phyloP scores from a whole-genome alignment of 2,797 vertebrate genomes.

The Lutjanus campechanus region DNA sequence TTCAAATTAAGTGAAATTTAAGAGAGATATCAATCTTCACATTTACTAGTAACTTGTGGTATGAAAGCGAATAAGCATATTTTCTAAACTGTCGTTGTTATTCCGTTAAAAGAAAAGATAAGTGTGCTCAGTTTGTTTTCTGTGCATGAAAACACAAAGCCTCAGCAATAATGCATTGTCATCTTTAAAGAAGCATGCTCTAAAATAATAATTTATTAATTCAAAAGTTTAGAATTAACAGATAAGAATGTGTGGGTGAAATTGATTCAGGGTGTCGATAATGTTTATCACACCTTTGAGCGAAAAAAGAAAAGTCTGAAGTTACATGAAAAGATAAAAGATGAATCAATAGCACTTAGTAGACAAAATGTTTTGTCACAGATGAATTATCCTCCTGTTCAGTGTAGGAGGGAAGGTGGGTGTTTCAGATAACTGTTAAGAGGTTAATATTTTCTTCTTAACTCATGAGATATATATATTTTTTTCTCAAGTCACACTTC shows the following conservation, averaged over 20 bases:
- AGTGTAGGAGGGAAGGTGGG: background rate
- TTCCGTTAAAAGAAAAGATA: no score
- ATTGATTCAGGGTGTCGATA: background rate
- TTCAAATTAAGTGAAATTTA: no score
- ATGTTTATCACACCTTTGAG: background rate
- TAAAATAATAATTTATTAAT: background rate
- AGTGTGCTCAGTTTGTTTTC: background rate
- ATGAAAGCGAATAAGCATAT: no score
- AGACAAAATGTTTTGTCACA: slow-evolving; percentile 10
- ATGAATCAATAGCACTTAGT: background rate
- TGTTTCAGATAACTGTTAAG: background rate
- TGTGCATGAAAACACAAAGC: background rate
- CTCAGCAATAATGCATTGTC: background rate
- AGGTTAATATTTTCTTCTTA: slow-evolving; percentile 37
- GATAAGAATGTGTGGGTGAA: background rate
- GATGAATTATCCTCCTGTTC: background rate
- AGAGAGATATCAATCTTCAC: no score
- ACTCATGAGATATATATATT: background rate
- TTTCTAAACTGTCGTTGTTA: no score
- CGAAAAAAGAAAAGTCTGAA: background rate
- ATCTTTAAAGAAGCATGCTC: background rate
- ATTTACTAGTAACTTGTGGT: no score
- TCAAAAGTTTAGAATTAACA: background rate
- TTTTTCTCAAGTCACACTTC: slow-evolving; percentile 14
- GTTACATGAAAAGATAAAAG: slow-evolving; percentile 1